A percentile compares a stretch with the other conserved stretches of the same genome.
phyloP scores from a whole-genome alignment of 1,140 invertebrate genomes.

The Oscheius sp. region DNA sequence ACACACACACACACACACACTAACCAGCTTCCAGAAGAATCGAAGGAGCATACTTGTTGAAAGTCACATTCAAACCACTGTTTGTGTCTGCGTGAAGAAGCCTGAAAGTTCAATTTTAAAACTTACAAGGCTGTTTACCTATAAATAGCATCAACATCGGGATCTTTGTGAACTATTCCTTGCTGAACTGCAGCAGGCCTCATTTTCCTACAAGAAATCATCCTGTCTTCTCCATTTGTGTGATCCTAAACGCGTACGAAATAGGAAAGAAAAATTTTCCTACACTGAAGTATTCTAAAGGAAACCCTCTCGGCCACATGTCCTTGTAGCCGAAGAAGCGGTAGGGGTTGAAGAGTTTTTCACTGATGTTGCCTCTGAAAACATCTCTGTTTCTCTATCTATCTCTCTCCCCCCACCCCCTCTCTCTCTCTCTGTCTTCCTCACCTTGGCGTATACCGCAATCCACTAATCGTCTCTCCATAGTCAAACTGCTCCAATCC shows the following conservation, averaged over 20 bases:
- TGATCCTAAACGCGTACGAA: too few species aligned
- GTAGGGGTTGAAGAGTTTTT: constrained; percentile 57
- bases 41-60: constrained; percentile 26
- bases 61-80: constrained; percentile 12
- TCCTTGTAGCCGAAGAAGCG: constrained; percentile 56
- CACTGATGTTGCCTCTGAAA: not conserved
- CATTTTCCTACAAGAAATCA: constrained; percentile 21
- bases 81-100: constrained; percentile 40
- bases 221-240: not conserved
- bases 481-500: constrained; percentile 29
- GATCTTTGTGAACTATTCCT: constrained; percentile 61
- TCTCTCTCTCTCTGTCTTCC: too few species aligned
- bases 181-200: constrained; percentile 55
- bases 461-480: constrained; percentile 4
- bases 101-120: not conserved
- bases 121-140: constrained; percentile 14
- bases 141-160: constrained; percentile 61
- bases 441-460: constrained; percentile 44
- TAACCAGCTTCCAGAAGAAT: constrained; percentile 31
- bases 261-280: too few species aligned
- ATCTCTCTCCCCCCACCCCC: too few species aligned
- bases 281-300: constrained; percentile 37
- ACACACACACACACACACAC: too few species aligned
- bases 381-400: too few species aligned
- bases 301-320: constrained; percentile 58